These are phyloP conservation scores for Propsilocerus akamusi DNA, from an alignment of 1,140 invertebrate species.

Conservation along the genomic window DNA sequence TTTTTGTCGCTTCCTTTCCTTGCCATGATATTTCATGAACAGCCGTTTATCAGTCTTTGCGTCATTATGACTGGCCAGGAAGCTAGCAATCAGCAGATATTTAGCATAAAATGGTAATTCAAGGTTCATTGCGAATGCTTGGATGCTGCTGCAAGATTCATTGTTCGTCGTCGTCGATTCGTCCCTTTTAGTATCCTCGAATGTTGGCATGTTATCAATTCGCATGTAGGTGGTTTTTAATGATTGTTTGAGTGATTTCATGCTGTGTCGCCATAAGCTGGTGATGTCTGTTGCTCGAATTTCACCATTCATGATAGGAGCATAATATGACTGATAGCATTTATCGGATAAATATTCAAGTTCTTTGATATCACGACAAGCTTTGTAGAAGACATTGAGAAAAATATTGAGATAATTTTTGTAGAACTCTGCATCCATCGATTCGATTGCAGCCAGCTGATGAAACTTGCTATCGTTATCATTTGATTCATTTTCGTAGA, in stretches of 20 bases:
- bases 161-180: constrained; percentile 18
- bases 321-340: constrained; percentile 53
- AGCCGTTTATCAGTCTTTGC: constrained; percentile 64
- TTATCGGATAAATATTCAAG: constrained; percentile 47
- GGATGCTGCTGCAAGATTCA: constrained; percentile 28
- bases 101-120: constrained; percentile 81
- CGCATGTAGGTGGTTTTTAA: constrained; percentile 61
- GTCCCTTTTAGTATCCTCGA: constrained; percentile 5
- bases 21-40: constrained; percentile 56
- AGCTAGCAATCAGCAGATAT: constrained; percentile 72
- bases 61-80: constrained; percentile 79
- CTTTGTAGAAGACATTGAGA: constrained; percentile 58
- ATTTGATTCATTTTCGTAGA: neutral
- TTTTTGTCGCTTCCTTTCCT: constrained; percentile 35
- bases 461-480: neutral
- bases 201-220: constrained; percentile 23
- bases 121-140: constrained; percentile 41
- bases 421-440: constrained; percentile 42
- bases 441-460: constrained; percentile 9
- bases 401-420: constrained; percentile 60
- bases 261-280: constrained; percentile 59
- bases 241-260: constrained; percentile 49
- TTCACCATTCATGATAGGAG: constrained; percentile 43
- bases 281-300: constrained; percentile 37
- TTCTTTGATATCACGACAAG: constrained; percentile 64